Evolutionary conservation across 2,113 vertebrate species (phyloP).

Genomic region (Bujurquina vittata): DNA sequence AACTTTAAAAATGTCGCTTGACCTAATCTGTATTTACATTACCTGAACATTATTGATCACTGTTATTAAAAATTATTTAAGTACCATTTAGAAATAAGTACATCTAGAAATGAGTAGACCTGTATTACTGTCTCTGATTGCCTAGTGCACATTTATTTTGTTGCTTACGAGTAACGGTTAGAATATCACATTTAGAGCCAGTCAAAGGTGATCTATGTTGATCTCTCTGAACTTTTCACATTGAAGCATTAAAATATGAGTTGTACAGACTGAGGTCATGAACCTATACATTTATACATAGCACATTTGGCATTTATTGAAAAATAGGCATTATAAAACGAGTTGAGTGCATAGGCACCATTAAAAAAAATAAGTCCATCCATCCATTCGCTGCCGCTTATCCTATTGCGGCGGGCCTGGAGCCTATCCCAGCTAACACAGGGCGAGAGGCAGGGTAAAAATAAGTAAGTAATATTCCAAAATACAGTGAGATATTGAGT

Average conservation of each 20-base stretch:
- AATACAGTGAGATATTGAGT: neutral
- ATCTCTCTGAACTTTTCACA: neutral
- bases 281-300: neutral
- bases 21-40: neutral
- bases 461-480: neutral
- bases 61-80: neutral
- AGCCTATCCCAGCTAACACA: no score
- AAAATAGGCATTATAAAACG: neutral
- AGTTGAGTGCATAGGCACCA: no score
- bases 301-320: neutral
- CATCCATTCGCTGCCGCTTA: no score
- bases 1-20: neutral
- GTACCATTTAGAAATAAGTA: neutral
- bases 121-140: neutral
- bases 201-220: neutral
- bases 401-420: no score
- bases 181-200: neutral
- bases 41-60: neutral
- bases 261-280: neutral
- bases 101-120: neutral
- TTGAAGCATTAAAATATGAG: neutral
- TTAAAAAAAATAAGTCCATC: no score
- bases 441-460: no score
- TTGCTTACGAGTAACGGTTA: neutral
- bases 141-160: neutral